Percentiles rank a stretch among this genome's conserved stretches.
phyloP scores from a whole-genome alignment of 2,888 invertebrate species.

The Sinhomidia bicolor region DNA sequence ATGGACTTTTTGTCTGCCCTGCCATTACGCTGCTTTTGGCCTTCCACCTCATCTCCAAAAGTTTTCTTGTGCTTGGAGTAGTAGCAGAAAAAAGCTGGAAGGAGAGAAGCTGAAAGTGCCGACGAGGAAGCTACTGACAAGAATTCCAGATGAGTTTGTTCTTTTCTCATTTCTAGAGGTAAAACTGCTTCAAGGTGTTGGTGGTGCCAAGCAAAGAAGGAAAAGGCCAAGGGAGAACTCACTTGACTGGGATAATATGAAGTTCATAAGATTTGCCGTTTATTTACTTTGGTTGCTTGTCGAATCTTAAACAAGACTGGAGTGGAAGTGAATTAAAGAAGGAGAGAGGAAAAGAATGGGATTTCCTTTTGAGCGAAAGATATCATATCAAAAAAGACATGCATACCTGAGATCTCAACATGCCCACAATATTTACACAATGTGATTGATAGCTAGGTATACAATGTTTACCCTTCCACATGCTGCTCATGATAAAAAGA shows the following conservation, averaged over 20 bases:
- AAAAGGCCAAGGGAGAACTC: too few relatives aligned
- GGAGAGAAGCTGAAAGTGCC: not conserved
- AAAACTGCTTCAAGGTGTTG: not conserved
- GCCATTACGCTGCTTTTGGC: too few relatives aligned
- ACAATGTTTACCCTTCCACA: not conserved
- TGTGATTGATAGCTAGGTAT: not conserved
- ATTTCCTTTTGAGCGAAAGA: slow-evolving; percentile 16
- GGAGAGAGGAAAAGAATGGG: not conserved
- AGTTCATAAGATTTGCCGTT: slow-evolving; percentile 39
- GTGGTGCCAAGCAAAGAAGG: not conserved
- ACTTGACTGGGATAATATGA: slow-evolving; percentile 3
- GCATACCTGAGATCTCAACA: not conserved
- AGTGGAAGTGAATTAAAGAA: slow-evolving; percentile 40
- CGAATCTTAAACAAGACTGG: not conserved
- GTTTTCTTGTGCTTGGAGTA: not conserved
- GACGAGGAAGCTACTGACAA: slow-evolving; percentile 21
- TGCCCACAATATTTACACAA: not conserved
- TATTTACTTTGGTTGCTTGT: slow-evolving; percentile 35
- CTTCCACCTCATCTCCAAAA: not conserved
- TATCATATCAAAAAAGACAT: too few relatives aligned
- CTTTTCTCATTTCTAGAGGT: not conserved
- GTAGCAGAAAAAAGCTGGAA: too few relatives aligned
- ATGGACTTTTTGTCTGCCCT: too few relatives aligned
- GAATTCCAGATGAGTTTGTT: slow-evolving; percentile 21
- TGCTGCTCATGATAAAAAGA: too few relatives aligned